Evolutionary conservation across 2,797 vertebrate species (phyloP), one percentile per base, ranked within the genome.

Genomic region (Sebastiscus tertius): DNA sequence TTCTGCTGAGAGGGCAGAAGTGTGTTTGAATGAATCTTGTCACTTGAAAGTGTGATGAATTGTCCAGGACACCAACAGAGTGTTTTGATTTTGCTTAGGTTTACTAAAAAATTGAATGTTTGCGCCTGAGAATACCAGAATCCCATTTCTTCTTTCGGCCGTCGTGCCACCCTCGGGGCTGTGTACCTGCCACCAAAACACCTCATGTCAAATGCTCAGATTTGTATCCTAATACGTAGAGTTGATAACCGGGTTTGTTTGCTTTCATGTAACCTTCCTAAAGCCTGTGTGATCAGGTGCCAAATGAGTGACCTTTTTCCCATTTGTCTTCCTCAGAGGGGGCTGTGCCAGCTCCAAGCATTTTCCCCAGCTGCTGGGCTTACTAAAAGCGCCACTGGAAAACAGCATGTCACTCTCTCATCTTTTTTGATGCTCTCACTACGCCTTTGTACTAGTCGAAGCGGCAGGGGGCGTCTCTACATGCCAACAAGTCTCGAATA

Each of bases 391-490:
- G n/a, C 67, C 76, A 74, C 56, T 75, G 81, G 75, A 54, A 88
- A 93, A 84, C 91, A 92, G 89, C 83, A 33, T 89, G 58, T 84
- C 88, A 77, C 81, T 82, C 78, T 87, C 77, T 85, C 79, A 75
- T 92, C 86, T 90, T 91, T 94, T 94, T 85, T 89, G 89, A 92
- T 94, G 89, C 90, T 85, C 79, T 70, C 77, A 49, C 75, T 80
- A 55, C 8, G 75, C 82, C 91, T 95, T 92, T 95, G 88, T 92
- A 69, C 81, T 73, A 70, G 42, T 65, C 42, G 76, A 85, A 86
- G 80, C 24, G 79, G 89, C 88, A 87, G 68, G 55, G 76, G 87
- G 75, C 59, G 13, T 61, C 85, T 83, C 86, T 72, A 87, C 89
- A 89, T 78, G 65, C 71, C 87, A 87, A 85, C 82, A 91, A 89